Conservation (phyloP, 2,797 vertebrate species). For the Xenopus petersii region DNA sequence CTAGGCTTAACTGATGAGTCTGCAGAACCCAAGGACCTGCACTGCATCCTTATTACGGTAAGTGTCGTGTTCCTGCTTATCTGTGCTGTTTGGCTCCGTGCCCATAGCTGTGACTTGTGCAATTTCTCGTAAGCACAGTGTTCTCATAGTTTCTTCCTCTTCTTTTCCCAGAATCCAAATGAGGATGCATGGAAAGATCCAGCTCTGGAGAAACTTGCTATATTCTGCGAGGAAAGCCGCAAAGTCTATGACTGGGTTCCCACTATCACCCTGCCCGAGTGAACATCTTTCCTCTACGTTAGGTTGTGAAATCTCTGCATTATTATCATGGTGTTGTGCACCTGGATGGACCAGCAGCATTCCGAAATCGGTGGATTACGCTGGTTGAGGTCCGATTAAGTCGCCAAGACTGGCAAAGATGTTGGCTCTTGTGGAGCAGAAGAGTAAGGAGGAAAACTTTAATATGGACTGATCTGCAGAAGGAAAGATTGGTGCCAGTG, state of each 20-base stretch:
- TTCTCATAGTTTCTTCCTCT: constrained; percentile 49
- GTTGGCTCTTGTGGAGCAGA: constrained; percentile 64
- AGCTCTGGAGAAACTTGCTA: constrained; percentile 80
- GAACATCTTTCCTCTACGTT: constrained; percentile 60
- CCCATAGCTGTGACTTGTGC: constrained; percentile 37
- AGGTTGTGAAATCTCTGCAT: constrained; percentile 71
- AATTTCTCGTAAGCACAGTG: constrained; percentile 5
- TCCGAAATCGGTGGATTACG: constrained; percentile 80
- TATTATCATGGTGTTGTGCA: constrained; percentile 66
- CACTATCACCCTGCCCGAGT: constrained; percentile 85
- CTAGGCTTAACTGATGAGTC: constrained; percentile 75
- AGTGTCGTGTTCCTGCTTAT: constrained; percentile 50
- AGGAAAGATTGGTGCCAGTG: constrained; percentile 48
- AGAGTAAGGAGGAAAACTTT: constrained; percentile 46
- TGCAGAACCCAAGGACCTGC: constrained; percentile 83
- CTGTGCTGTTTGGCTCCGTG: constrained; percentile 12
- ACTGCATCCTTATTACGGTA: constrained; percentile 93
- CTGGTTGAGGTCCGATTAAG: constrained; percentile 74
- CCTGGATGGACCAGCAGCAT: constrained; percentile 66
- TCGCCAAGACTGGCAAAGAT: constrained; percentile 66
- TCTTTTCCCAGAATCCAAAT: constrained; percentile 76
- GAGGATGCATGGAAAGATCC: constrained; percentile 89
- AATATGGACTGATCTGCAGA: constrained; percentile 53
- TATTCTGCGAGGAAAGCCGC: constrained; percentile 90
- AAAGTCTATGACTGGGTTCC: constrained; percentile 93